A percentile compares a stretch with the other conserved stretches of the same genome.
Evolutionary conservation across 1,140 invertebrate genomes (phyloP).

Genomic region (Delia radicum): DNA sequence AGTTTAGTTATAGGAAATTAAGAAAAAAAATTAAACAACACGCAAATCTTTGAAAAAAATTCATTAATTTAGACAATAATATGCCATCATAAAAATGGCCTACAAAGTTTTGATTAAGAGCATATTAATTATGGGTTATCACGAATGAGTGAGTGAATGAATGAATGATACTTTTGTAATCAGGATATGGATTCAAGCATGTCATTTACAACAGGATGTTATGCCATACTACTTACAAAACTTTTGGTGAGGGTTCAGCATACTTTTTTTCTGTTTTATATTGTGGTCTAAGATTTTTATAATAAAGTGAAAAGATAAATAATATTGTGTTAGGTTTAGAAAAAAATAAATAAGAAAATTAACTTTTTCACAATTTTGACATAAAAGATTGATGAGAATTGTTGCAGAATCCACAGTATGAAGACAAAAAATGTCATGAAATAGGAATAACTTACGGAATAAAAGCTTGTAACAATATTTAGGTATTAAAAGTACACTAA

Average conservation of each 20-base stretch:
- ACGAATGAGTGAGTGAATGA: background rate
- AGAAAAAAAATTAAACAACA: background rate
- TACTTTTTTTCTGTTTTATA: background rate
- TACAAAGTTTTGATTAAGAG: slow-evolving; percentile 12
- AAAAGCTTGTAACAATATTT: too few species aligned
- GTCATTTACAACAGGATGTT: slow-evolving; percentile 1
- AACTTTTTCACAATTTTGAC: background rate
- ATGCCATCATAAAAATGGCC: background rate
- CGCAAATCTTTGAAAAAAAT: background rate
- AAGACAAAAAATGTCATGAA: too few species aligned
- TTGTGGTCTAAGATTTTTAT: background rate
- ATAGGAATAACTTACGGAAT: too few species aligned
- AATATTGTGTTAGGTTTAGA: background rate
- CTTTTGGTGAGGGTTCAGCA: background rate
- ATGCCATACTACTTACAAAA: background rate
- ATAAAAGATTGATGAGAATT: background rate
- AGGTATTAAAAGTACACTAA: too few species aligned
- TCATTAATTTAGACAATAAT: slow-evolving; percentile 7
- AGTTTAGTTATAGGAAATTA: too few species aligned
- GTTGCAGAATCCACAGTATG: too few species aligned
- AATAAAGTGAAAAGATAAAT: background rate
- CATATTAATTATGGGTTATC: slow-evolving; percentile 19
- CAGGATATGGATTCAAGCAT: slow-evolving; percentile 5
- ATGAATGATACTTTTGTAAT: background rate
- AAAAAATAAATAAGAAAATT: background rate